Conservation (phyloP, 2,113 vertebrate species). For the Pterocles burchelli region DNA sequence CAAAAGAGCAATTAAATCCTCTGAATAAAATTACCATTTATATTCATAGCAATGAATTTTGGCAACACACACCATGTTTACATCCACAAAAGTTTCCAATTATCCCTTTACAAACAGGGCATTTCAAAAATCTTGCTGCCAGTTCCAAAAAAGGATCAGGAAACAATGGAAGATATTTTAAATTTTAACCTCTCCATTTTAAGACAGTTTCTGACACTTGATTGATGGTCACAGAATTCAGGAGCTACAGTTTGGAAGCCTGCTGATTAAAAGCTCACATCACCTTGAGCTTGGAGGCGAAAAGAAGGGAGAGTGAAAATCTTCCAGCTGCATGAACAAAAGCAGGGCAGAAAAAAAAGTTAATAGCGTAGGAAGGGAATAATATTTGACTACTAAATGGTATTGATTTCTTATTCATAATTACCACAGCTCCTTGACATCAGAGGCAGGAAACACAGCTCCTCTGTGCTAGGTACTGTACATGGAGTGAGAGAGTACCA, state of each 20-base stretch:
- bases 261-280: slow-evolving; percentile 16
- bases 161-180: background rate
- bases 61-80: background rate
- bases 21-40: background rate
- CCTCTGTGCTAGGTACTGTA: background rate
- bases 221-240: background rate
- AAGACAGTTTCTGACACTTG: background rate
- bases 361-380: background rate
- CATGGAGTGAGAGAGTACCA: background rate
- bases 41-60: background rate
- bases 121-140: background rate
- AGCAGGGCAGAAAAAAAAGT: background rate
- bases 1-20: background rate
- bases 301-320: background rate
- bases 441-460: background rate
- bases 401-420: background rate
- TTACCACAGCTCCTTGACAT: background rate
- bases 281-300: background rate
- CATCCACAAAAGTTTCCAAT: background rate
- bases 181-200: background rate
- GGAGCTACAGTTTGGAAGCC: background rate
- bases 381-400: background rate
- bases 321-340: background rate
- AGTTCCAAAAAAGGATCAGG: background rate
- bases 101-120: background rate